These are phyloP conservation scores for Parazoanthus atlanticus DNA, from an alignment of 92 coral and sea anemone genomes.

Conservation along the genomic window DNA sequence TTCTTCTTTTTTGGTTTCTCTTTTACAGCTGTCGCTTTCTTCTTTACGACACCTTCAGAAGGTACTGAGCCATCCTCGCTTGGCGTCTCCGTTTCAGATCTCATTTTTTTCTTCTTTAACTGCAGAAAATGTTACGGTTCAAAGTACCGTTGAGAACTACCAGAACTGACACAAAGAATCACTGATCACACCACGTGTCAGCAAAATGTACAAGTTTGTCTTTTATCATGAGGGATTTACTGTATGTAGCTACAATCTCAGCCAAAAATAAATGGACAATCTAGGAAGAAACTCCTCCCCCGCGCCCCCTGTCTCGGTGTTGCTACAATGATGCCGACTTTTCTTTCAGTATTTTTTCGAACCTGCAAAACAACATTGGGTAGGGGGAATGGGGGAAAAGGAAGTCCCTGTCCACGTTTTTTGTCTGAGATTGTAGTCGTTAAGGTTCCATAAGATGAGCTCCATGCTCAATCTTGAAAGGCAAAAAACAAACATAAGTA, in stretches of 20 bases:
- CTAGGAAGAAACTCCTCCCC: too few relatives aligned
- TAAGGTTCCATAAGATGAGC: background rate
- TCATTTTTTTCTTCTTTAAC: conserved; percentile 60
- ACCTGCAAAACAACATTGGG: too few relatives aligned
- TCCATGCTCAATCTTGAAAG: too few relatives aligned
- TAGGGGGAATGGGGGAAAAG: too few relatives aligned
- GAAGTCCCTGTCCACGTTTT: too few relatives aligned
- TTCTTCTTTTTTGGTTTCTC: conserved; percentile 80
- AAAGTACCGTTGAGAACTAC: background rate
- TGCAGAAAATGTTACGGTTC: conserved; percentile 15
- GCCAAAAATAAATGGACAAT: too few relatives aligned
- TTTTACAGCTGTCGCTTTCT: conserved; percentile 75
- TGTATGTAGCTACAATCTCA: background rate
- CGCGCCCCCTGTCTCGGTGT: too few relatives aligned
- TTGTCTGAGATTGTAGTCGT: too few relatives aligned
- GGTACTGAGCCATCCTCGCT: conserved; percentile 20
- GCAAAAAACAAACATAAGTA: too few relatives aligned
- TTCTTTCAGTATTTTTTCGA: too few relatives aligned
- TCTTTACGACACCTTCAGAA: conserved; percentile 28
- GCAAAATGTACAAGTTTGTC: too few relatives aligned
- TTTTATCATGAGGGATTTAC: background rate
- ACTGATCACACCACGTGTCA: background rate
- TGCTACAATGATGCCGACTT: too few relatives aligned
- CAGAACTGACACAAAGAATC: background rate
- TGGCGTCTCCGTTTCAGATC: conserved; percentile 43